phyloP scores from a whole-genome alignment of 2,797 vertebrate species.

The Lacerta bilineata region DNA sequence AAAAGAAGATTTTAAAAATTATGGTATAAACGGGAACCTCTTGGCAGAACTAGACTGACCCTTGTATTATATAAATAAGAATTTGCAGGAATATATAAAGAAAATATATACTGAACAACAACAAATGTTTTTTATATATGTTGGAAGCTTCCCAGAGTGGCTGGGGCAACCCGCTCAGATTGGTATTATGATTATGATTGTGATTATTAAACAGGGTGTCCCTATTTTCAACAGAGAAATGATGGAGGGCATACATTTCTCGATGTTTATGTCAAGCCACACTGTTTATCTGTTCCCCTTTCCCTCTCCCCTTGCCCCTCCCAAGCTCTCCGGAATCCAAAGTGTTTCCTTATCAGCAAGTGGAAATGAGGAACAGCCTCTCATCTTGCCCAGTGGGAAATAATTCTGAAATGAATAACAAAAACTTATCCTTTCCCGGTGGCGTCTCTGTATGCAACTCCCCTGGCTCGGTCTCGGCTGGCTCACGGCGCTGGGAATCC shows the following conservation, averaged over 20 bases:
- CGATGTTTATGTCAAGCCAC: background rate
- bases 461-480: accelerated
- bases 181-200: too few relatives aligned
- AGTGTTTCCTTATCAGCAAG: background rate
- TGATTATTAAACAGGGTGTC: background rate
- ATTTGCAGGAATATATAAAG: too few relatives aligned
- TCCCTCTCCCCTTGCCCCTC: background rate
- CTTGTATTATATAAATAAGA: too few relatives aligned
- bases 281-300: background rate
- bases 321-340: background rate
- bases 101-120: too few relatives aligned
- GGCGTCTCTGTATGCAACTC: background rate
- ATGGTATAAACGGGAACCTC: too few relatives aligned
- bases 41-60: too few relatives aligned
- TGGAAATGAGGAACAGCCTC: background rate
- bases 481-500: background rate
- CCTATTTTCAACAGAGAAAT: too few relatives aligned
- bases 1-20: too few relatives aligned
- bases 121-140: too few relatives aligned
- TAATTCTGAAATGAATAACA: background rate
- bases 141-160: too few relatives aligned
- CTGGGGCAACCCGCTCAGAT: too few relatives aligned
- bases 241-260: background rate
- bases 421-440: background rate
- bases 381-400: background rate